Conservation (phyloP, 2,113 vertebrate genomes). For the Bombycilla garrulus region DNA sequence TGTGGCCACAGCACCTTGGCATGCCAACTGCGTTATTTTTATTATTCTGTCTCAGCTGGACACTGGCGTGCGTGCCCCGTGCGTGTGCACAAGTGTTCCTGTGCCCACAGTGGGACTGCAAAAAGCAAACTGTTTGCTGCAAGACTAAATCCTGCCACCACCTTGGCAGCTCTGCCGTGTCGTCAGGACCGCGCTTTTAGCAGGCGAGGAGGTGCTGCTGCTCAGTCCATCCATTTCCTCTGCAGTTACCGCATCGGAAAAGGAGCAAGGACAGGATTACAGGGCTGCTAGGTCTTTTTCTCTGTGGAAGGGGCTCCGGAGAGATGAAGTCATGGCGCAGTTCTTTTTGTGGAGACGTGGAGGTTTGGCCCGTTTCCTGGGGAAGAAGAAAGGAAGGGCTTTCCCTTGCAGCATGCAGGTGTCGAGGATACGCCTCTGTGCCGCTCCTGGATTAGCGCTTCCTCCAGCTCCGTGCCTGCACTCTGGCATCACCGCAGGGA, state of each 20-base stretch:
- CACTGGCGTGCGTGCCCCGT: neutral
- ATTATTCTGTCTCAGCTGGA: neutral
- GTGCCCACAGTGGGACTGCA: neutral
- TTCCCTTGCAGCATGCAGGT: neutral
- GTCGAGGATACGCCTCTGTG: neutral
- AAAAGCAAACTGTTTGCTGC: neutral
- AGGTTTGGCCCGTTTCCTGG: conserved; percentile 1
- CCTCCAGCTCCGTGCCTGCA: neutral
- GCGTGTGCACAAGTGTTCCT: neutral
- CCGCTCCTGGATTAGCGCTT: neutral
- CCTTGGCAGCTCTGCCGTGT: neutral
- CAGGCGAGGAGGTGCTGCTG: neutral
- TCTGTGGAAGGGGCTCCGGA: neutral
- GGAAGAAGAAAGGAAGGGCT: neutral
- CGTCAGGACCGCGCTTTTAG: neutral
- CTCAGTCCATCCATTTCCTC: neutral
- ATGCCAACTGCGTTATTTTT: neutral
- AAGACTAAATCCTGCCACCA: rapidly evolving
- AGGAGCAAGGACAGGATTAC: neutral
- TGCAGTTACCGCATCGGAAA: neutral
- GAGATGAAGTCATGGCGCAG: neutral
- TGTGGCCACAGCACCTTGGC: neutral
- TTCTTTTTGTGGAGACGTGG: neutral
- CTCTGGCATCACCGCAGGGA: neutral
- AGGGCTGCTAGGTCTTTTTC: neutral